phyloP scores from a whole-genome alignment of 2,888 invertebrate species.

The Amphipoea oculea region DNA sequence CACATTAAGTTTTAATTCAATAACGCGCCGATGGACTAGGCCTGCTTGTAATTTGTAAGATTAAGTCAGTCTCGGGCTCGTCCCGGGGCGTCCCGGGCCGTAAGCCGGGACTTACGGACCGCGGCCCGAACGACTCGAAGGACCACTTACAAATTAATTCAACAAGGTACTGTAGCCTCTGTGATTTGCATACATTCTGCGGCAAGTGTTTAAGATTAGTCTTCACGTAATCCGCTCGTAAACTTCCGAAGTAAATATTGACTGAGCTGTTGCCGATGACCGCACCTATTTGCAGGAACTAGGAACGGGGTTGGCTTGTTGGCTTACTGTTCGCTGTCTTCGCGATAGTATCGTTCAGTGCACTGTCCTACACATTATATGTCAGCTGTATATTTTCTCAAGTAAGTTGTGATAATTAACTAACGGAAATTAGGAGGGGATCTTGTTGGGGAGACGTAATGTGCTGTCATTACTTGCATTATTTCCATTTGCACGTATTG shows the following conservation, averaged over 20 bases:
- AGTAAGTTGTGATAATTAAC: constrained; percentile 45
- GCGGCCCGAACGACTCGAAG: constrained; percentile 58
- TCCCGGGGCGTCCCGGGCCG: constrained; percentile 52
- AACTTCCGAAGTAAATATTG: constrained; percentile 60
- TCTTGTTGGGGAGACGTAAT: constrained; percentile 16
- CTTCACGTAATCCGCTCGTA: constrained; percentile 60
- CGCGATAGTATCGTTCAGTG: background rate
- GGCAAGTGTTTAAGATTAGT: constrained; percentile 63
- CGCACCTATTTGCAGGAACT: constrained; percentile 31
- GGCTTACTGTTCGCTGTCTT: constrained; percentile 8
- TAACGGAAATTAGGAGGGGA: background rate
- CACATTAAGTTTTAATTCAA: constrained; percentile 72
- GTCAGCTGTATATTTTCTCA: constrained; percentile 44
- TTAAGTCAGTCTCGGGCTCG: constrained; percentile 61
- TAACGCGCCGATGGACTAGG: constrained; percentile 71
- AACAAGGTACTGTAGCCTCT: constrained; percentile 65
- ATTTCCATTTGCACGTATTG: constrained; percentile 17
- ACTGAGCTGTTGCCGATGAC: constrained; percentile 50
- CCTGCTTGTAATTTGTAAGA: constrained; percentile 72
- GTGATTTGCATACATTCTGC: constrained; percentile 70
- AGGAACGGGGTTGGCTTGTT: constrained; percentile 21
- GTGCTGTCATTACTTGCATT: constrained; percentile 47
- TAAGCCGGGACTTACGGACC: constrained; percentile 66
- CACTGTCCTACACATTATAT: background rate
- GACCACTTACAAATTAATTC: constrained; percentile 74